A percentile compares a stretch with the other conserved stretches of the same genome.
These are phyloP conservation scores for Whitmania pigra DNA, from an alignment of 1,140 invertebrate species.

Conservation along the genomic window DNA sequence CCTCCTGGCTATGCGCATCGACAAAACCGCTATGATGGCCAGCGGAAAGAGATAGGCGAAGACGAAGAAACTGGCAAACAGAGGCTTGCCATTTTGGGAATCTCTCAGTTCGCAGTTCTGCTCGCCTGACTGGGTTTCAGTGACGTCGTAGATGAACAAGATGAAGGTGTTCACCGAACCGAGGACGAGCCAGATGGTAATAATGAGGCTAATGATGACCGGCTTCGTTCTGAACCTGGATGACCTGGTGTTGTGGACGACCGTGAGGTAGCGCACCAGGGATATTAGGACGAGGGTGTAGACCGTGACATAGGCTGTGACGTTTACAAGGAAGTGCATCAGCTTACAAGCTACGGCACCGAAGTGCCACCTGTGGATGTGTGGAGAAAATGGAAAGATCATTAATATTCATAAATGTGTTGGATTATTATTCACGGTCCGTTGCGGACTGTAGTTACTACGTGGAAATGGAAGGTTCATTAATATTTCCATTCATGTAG, in stretches of 20 bases:
- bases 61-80: slow-evolving; percentile 14
- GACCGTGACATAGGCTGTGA: slow-evolving; percentile 75
- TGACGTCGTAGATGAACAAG: slow-evolving; percentile 15
- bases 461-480: no score
- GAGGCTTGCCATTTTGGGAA: not conserved
- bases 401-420: no score
- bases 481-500: no score
- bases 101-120: slow-evolving; percentile 7
- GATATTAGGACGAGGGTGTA: slow-evolving; percentile 84
- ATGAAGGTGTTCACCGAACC: slow-evolving; percentile 9
- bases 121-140: not conserved
- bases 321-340: slow-evolving; percentile 36
- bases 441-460: no score
- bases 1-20: slow-evolving; percentile 1
- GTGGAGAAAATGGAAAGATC: no score
- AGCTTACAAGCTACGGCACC: slow-evolving; percentile 17
- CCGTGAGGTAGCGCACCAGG: slow-evolving; percentile 74
- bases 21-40: slow-evolving; percentile 12
- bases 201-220: slow-evolving; percentile 42
- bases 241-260: slow-evolving; percentile 45
- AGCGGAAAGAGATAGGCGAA: slow-evolving; percentile 15
- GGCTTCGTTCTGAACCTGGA: slow-evolving; percentile 68
- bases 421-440: no score
- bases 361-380: slow-evolving; percentile 3
- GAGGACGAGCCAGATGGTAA: slow-evolving; percentile 13